Base-by-base conservation (phyloP, 2,888 invertebrate genomes). In the Nomada fucata region DNA sequence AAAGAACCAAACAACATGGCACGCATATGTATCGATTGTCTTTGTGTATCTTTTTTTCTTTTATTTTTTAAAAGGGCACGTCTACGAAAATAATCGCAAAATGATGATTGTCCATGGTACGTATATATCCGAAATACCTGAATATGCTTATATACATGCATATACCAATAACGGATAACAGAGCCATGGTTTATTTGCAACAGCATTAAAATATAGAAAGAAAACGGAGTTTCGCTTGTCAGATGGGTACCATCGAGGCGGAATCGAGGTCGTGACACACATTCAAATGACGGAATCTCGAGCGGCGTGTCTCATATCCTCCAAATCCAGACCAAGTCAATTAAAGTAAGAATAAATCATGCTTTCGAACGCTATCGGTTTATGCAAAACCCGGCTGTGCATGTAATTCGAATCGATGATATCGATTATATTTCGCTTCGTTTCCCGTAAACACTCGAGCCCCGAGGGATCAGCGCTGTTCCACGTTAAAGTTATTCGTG, bases 261-360 rank as follows among this genome's bases (percentile, higher is more conserved):
- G 73, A 60, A 88, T 86, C 83, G 86, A 83, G 88, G 86, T 77
- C 86, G 74, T 68, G 88, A 84, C 87, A 88, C 67, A 89, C 86
- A 87, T 90, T 85, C 82, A 52, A 36, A 64, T 75, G 55, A 61
- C 61, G 63, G 76, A 83, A 88, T 80, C 83, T 79, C 55, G 50
- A 65, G 64, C 50, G 57, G 63, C 59, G 47, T 15, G 76, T 47
- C 67, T 71, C 59, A 53, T 57, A 67, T 80, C 57, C 55, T n/a
- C 50, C 55, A 79, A 87, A 76, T 61, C 42, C 15, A 52, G 57
- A 13, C n/a, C 20, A 18, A 20, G 29, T 72, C 44, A n/a, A 42
- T 76, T 64, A 44, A 64, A 44, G 13, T 29, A 26, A 64, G 76
- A 76, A 69, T 69, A 65, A 70, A 70, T 47, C 50, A 2, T 42